Conservation (phyloP, 2,888 invertebrate genomes). For the Epinotia nisella region DNA sequence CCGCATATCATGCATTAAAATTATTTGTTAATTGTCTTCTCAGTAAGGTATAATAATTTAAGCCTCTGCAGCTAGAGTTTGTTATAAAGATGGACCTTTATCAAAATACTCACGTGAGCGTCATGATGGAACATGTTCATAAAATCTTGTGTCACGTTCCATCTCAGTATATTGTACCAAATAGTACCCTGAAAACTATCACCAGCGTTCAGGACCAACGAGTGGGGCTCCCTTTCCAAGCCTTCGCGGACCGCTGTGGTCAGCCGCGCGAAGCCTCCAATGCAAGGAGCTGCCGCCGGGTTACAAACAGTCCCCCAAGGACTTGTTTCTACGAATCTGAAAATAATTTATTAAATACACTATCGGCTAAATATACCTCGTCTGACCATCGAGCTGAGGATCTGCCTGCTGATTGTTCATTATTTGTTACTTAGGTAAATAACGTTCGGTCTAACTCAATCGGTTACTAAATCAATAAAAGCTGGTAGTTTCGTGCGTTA, state of each 20-base stretch:
- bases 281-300: conserved; percentile 78
- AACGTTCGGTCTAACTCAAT: background rate
- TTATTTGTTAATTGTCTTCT: background rate
- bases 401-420: too few relatives aligned
- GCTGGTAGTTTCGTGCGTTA: background rate
- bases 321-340: conserved; percentile 87
- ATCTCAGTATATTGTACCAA: conserved; percentile 90
- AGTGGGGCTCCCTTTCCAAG: conserved; percentile 82
- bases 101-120: conserved; percentile 86
- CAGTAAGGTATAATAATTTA: background rate
- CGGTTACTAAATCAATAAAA: background rate
- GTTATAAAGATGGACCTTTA: too few relatives aligned
- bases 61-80: too few relatives aligned
- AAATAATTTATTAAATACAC: background rate
- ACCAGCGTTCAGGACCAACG: conserved; percentile 87
- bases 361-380: background rate
- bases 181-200: conserved; percentile 89
- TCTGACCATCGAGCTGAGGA: too few relatives aligned
- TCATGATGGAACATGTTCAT: conserved; percentile 91
- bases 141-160: conserved; percentile 91
- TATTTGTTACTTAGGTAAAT: background rate
- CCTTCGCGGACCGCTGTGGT: conserved; percentile 82
- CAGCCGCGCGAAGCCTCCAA: conserved; percentile 89
- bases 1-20: too few relatives aligned
- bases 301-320: conserved; percentile 83